phyloP scores from a whole-genome alignment of 2,113 vertebrate genomes.

The Malurus cyaneus region DNA sequence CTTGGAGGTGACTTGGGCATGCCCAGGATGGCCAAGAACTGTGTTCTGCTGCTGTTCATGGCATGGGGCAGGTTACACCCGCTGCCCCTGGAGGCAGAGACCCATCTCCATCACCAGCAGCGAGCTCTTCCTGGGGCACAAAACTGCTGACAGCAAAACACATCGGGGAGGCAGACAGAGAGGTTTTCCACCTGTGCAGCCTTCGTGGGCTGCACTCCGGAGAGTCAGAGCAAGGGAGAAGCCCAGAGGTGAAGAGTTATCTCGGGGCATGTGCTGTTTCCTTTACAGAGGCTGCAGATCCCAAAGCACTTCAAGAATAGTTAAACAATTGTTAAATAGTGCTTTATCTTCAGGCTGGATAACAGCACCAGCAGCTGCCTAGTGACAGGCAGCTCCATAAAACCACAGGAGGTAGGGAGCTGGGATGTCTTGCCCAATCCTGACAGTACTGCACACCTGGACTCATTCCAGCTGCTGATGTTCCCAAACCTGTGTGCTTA shows the following conservation, averaged over 20 bases:
- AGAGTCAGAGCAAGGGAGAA: neutral
- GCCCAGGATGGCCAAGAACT: neutral
- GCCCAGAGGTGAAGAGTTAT: neutral
- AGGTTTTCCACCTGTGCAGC: neutral
- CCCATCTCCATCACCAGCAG: accelerated
- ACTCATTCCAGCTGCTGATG: neutral
- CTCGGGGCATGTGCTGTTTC: neutral
- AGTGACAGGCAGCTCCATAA: neutral
- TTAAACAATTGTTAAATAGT: constrained; percentile 14
- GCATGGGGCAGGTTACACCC: accelerated
- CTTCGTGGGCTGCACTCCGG: accelerated
- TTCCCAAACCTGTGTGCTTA: neutral
- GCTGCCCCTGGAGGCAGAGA: neutral
- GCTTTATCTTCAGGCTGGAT: neutral
- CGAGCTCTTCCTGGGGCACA: neutral
- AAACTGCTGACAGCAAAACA: accelerated
- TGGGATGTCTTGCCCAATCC: neutral
- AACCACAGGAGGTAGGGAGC: neutral
- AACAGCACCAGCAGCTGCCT: neutral
- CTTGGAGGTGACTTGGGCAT: accelerated
- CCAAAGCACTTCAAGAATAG: neutral
- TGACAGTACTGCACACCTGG: neutral
- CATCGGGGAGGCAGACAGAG: neutral
- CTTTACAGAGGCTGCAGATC: neutral
- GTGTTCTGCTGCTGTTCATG: neutral